phyloP scores from a whole-genome alignment of 2,888 invertebrate species.

The Heliconius charithonia region DNA sequence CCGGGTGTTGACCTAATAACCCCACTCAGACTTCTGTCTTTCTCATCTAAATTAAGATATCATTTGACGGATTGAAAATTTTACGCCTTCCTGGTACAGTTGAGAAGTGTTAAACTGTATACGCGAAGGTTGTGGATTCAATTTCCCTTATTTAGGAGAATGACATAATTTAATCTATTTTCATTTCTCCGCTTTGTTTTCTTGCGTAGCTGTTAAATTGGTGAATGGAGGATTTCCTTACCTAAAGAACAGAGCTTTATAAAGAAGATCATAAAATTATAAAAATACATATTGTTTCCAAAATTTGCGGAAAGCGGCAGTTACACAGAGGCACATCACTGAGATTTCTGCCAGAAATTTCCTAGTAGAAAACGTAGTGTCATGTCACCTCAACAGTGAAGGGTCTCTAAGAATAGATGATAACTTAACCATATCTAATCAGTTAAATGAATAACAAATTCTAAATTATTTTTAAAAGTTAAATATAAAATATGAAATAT shows the following conservation, averaged over 20 bases:
- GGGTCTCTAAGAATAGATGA: constrained; percentile 67
- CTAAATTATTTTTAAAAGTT: not conserved
- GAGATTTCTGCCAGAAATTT: no score
- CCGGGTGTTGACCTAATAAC: constrained; percentile 46
- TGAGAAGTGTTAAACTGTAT: not conserved
- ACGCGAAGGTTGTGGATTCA: not conserved
- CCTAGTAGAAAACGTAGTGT: constrained; percentile 17
- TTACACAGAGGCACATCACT: no score
- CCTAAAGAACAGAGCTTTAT: no score
- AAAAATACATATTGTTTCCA: no score
- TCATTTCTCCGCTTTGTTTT: no score
- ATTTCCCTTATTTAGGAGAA: not conserved
- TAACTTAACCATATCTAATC: constrained; percentile 56
- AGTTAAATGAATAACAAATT: not conserved
- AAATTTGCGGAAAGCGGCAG: no score
- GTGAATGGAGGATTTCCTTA: no score
- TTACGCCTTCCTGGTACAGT: constrained; percentile 14
- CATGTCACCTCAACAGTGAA: constrained; percentile 44
- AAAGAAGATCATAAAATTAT: no score
- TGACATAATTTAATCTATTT: no score
- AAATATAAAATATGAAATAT: no score
- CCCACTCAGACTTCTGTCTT: constrained; percentile 44
- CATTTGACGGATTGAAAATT: constrained; percentile 4
- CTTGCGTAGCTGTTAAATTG: no score
- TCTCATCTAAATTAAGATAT: constrained; percentile 45